Conservation (phyloP, 1,140 invertebrate genomes). For the Heliothis subflexa region DNA sequence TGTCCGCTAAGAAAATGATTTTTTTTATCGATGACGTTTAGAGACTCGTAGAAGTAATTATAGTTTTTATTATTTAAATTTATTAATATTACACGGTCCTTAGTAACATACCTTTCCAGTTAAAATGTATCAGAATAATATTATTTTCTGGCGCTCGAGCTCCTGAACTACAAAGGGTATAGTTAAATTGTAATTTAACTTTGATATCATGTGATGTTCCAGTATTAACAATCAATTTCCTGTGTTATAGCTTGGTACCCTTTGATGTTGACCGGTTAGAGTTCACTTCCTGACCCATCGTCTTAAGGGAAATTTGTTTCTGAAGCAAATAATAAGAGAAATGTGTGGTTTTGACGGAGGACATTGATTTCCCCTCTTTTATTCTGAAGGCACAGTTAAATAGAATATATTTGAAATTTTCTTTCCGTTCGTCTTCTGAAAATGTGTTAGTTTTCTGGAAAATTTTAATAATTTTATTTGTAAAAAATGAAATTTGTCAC, state of each 20-base stretch:
- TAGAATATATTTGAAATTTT: not conserved
- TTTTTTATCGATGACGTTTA: no score
- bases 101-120: no score
- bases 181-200: slow-evolving; percentile 63
- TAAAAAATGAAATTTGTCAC: no score
- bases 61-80: no score
- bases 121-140: no score
- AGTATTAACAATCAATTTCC: slow-evolving; percentile 71
- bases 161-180: slow-evolving; percentile 21
- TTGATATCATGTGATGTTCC: slow-evolving; percentile 54
- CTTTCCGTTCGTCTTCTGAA: no score
- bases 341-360: not conserved
- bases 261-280: slow-evolving; percentile 29
- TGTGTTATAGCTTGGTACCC: slow-evolving; percentile 50
- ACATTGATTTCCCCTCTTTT: not conserved
- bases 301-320: slow-evolving; percentile 18
- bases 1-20: no score
- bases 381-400: not conserved
- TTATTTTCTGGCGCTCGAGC: not conserved
- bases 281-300: slow-evolving; percentile 7
- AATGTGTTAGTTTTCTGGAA: no score
- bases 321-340: not conserved
- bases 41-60: no score
- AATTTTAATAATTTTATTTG: no score
- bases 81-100: no score